A percentile compares a stretch with the other conserved stretches of the same genome.
Evolutionary conservation across 2,888 invertebrate species (phyloP).

Genomic region (Opisthograptis luteolata): DNA sequence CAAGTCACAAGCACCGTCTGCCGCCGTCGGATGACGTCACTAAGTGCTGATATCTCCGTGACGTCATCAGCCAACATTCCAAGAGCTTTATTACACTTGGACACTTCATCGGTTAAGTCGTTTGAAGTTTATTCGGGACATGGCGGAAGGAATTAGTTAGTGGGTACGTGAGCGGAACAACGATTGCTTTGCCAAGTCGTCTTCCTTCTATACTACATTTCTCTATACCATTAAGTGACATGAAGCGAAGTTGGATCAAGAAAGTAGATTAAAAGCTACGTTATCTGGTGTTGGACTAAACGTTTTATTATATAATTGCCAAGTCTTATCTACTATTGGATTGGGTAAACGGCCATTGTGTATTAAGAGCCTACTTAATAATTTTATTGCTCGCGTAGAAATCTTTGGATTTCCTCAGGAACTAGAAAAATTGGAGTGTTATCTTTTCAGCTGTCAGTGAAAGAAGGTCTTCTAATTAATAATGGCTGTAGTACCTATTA

Average conservation of each 20-base stretch:
- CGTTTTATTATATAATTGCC: no score
- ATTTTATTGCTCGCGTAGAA: no score
- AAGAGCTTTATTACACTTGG: slow-evolving; percentile 15
- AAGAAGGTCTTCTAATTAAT: no score
- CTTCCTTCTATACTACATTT: not conserved
- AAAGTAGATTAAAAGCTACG: not conserved
- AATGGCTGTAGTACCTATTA: no score
- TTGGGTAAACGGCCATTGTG: no score
- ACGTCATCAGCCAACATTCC: slow-evolving; percentile 10
- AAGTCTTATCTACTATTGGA: no score
- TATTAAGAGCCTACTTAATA: no score
- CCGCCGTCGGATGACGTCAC: slow-evolving; percentile 16
- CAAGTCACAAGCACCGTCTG: slow-evolving; percentile 10
- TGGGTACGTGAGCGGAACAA: slow-evolving; percentile 4
- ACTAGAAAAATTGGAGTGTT: no score
- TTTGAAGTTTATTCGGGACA: slow-evolving; percentile 16
- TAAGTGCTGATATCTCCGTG: slow-evolving; percentile 5
- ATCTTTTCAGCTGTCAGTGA: no score
- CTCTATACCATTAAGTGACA: not conserved
- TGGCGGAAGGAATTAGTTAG: slow-evolving; percentile 7
- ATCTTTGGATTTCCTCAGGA: no score
- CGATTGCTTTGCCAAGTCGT: not conserved
- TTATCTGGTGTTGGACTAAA: not conserved
- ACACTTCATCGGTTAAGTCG: slow-evolving; percentile 16
- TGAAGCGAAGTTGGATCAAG: not conserved